Conservation (phyloP, 2,113 vertebrate genomes). For the Oplegnathus fasciatus region DNA sequence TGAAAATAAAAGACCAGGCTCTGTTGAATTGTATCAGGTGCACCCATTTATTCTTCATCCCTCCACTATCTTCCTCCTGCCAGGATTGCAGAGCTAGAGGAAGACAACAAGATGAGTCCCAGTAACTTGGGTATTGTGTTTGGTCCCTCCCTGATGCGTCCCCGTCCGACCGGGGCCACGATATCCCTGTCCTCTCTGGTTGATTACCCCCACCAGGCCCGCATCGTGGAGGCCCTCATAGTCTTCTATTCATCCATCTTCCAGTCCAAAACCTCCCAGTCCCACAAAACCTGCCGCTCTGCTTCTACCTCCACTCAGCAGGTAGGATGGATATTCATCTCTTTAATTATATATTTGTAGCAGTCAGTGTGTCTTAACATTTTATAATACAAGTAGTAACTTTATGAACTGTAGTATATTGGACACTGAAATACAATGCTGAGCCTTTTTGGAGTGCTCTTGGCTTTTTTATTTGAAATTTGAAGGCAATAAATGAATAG, state of each 20-base stretch:
- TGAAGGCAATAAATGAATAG: neutral
- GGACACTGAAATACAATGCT: neutral
- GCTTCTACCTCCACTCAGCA: conserved; percentile 60
- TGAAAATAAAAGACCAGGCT: neutral
- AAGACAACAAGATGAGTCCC: conserved; percentile 97
- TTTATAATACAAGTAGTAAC: neutral
- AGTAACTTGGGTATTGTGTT: conserved; percentile 97
- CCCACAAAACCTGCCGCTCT: conserved; percentile 27
- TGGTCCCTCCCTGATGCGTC: conserved; percentile 95
- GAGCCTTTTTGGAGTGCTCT: neutral
- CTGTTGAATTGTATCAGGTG: neutral
- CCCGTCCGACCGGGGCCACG: conserved; percentile 93
- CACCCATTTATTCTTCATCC: neutral
- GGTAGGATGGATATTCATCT: conserved; percentile 40
- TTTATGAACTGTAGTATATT: neutral
- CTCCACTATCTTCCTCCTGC: neutral
- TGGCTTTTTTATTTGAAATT: neutral
- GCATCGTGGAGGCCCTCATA: conserved; percentile 92
- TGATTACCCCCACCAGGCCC: conserved; percentile 97
- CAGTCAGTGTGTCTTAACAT: neutral
- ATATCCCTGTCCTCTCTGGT: conserved; percentile 96
- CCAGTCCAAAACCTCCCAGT: conserved; percentile 58
- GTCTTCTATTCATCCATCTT: conserved; percentile 91
- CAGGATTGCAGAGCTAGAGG: conserved; percentile 93
- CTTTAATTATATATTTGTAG: neutral